Percentiles rank a stretch among this genome's conserved stretches.
phyloP scores from a whole-genome alignment of 2,113 vertebrate species.

The Passer domesticus region DNA sequence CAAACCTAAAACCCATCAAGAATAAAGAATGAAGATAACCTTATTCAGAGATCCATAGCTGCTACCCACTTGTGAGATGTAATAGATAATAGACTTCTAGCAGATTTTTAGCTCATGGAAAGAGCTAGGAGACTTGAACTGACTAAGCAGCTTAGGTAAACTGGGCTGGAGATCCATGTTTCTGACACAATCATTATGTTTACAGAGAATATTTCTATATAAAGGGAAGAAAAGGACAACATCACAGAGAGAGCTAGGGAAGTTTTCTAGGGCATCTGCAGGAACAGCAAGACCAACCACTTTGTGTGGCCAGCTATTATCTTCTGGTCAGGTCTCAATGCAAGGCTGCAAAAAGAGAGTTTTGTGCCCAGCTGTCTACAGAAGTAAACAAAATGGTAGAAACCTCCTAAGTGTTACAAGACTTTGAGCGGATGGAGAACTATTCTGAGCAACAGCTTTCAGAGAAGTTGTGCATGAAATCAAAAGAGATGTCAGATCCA shows the following conservation, averaged over 20 bases:
- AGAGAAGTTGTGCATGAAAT: neutral
- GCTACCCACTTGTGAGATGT: neutral
- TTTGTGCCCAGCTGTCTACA: neutral
- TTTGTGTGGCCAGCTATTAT: neutral
- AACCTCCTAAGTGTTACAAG: neutral
- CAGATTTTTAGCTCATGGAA: neutral
- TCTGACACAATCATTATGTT: neutral
- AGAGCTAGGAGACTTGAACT: neutral
- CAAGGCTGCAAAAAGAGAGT: neutral
- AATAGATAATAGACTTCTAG: neutral
- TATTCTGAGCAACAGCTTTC: neutral
- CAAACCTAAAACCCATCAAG: neutral
- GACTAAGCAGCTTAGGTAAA: neutral
- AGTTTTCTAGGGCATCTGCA: neutral
- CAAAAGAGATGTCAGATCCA: neutral
- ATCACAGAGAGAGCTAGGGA: neutral
- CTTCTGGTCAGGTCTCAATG: neutral
- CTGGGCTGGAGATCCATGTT: neutral
- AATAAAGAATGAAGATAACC: neutral
- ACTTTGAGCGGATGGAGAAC: neutral
- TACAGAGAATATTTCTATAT: neutral
- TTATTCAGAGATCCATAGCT: neutral
- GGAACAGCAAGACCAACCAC: neutral
- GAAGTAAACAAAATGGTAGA: neutral
- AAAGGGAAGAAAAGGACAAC: neutral